Base-by-base conservation (phyloP, 2,888 invertebrate genomes). In the Plagodis dolabraria region DNA sequence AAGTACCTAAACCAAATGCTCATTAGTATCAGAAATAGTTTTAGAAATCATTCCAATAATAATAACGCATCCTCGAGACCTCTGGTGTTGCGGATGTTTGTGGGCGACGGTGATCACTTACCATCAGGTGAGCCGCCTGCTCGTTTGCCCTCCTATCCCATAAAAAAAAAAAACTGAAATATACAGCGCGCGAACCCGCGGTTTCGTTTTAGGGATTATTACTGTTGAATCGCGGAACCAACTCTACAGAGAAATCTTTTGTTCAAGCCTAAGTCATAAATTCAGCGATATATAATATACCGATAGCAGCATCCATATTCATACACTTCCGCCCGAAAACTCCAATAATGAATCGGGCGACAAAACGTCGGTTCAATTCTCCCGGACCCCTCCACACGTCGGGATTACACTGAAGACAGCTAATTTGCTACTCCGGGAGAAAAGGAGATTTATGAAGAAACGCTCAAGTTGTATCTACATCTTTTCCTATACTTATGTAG, bases 391-490 rank as follows among this genome's bases (percentile, higher is more conserved):
- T 68, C 54, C 64, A 51, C 70, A 71, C 68, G 65, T 67, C 58
- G 70, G 75, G 74, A 77, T 78, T 78, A 75, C 62, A 0, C 10
- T 40, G 60, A 68, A 70, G 77, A 75, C 71, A 70, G 71, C 66
- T 71, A 75, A 78, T 78, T 76, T 72, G 71, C 67, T 68, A 59
- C 60, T 68, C 68, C 67, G 47, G 49, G 53, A 48, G 11, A 45
- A 36, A 44, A 47, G n/a, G 43, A 59, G 59, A 63, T 63, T 63
- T 63, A 63, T 63, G 63, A 63, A 63, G 58, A 50, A 59, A 46
- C 47, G 58, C 55, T 63, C 53, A 56, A 63, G 35, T 38, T 52
- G 47, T 42, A 38, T 10, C 33, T 44, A 51, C 11, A 35, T 51
- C 9, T 33, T 6, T 42, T 6, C 6, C 51, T 44, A 7, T 44